Evolutionary conservation across 2,888 invertebrate genomes (phyloP).

Genomic region (Pyralis farinalis): DNA sequence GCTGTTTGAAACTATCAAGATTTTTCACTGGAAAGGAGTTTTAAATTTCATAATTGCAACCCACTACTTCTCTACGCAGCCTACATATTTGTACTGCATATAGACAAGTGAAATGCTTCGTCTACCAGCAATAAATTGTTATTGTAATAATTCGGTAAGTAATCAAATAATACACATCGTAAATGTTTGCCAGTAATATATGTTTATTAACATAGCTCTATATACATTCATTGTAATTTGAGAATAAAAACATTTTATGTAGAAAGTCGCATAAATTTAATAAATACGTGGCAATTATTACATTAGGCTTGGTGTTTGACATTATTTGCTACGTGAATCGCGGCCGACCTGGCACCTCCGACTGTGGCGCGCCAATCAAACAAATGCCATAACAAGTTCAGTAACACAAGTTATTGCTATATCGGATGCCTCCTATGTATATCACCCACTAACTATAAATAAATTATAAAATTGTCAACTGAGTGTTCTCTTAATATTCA

Average conservation of each 20-base stretch:
- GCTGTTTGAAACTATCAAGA: too few relatives aligned
- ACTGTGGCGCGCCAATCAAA: conserved; percentile 42
- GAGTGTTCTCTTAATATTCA: conserved; percentile 64
- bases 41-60: too few relatives aligned
- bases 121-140: too few relatives aligned
- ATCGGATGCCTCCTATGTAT: conserved; percentile 58
- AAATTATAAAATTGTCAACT: conserved; percentile 77
- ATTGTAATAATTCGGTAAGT: too few relatives aligned
- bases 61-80: too few relatives aligned
- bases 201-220: conserved; percentile 78
- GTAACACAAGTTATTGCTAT: conserved; percentile 57
- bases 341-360: conserved; percentile 28
- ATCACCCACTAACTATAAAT: conserved; percentile 79
- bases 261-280: conserved; percentile 68
- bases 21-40: too few relatives aligned
- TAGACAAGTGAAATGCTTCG: too few relatives aligned
- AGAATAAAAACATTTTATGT: conserved; percentile 73
- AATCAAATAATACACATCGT: conserved; percentile 37
- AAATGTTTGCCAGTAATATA: conserved; percentile 61
- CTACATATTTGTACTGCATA: too few relatives aligned
- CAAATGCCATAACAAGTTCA: conserved; percentile 49
- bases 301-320: conserved; percentile 61
- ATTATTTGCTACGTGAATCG: conserved; percentile 42
- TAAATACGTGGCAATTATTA: conserved; percentile 61
- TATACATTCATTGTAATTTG: conserved; percentile 76